Percentiles rank a stretch among this genome's conserved stretches.
phyloP scores from a whole-genome alignment of 2,113 vertebrate genomes.

The Xiphorhynchus elegans region DNA sequence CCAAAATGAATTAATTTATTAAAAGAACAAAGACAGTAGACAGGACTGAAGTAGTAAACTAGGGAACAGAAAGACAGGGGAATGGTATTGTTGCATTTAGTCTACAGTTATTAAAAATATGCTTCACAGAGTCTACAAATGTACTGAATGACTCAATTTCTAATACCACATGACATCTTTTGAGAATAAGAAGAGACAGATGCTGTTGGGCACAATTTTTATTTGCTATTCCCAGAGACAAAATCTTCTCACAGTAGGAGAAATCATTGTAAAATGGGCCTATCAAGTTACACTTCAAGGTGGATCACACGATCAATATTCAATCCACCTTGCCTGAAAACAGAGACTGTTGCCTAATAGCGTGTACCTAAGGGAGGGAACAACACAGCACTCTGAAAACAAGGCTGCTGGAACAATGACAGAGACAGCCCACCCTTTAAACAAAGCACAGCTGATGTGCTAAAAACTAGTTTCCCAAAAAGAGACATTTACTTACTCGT shows the following conservation, averaged over 20 bases:
- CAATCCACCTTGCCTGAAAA: not conserved
- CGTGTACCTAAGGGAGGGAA: not conserved
- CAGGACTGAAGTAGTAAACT: not conserved
- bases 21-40: not conserved
- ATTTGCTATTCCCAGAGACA: not conserved
- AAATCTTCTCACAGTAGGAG: not conserved
- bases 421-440: not conserved
- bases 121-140: not conserved
- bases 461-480: not conserved
- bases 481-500: conserved; percentile 75
- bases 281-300: not conserved
- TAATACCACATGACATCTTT: not conserved
- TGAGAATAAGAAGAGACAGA: not conserved
- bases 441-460: not conserved
- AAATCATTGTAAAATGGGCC: not conserved
- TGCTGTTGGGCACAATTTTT: not conserved
- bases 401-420: not conserved
- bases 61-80: not conserved
- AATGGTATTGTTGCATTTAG: not conserved
- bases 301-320: not conserved
- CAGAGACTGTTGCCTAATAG: not conserved
- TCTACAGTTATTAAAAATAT: not conserved
- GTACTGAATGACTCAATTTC: not conserved
- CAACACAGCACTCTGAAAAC: not conserved
- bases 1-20: not conserved